Percentiles rank a stretch among this genome's conserved stretches.
Evolutionary conservation across 2,797 vertebrate genomes (phyloP).

Genomic region (Fratercula arctica): DNA sequence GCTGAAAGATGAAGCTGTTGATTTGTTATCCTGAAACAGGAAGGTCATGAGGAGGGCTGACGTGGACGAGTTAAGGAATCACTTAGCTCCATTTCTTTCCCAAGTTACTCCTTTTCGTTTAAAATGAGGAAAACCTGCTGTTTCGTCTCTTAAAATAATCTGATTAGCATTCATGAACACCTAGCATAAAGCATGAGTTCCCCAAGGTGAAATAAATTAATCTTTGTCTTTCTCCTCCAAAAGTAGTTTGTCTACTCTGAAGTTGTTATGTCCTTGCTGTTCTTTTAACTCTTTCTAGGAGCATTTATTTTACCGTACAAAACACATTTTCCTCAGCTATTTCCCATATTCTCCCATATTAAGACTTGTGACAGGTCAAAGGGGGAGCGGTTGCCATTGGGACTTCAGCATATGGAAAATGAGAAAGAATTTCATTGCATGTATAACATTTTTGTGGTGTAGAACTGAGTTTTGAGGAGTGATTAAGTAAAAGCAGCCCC

Average conservation of each 20-base stretch:
- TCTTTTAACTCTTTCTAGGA: neutral
- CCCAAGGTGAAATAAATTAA: conserved; percentile 27
- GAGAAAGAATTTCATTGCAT: neutral
- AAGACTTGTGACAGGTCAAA: neutral
- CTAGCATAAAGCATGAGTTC: neutral
- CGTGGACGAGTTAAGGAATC: neutral
- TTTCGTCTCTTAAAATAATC: neutral
- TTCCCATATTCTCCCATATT: neutral
- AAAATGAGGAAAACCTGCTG: conserved; percentile 6
- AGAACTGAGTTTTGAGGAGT: neutral
- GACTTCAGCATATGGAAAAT: neutral
- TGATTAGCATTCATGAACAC: conserved; percentile 7
- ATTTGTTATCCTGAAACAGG: neutral
- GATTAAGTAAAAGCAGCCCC: neutral
- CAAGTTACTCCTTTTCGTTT: neutral
- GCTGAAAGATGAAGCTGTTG: neutral
- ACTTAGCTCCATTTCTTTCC: neutral
- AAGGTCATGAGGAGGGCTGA: neutral
- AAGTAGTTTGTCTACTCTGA: neutral
- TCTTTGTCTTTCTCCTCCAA: neutral
- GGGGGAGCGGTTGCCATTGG: neutral
- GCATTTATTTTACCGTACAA: neutral
- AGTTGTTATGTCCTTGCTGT: neutral
- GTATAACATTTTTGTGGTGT: neutral
- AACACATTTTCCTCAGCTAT: neutral